Conservation (phyloP, 2,888 invertebrate species). For the Lordiphosa fenestrarum region DNA sequence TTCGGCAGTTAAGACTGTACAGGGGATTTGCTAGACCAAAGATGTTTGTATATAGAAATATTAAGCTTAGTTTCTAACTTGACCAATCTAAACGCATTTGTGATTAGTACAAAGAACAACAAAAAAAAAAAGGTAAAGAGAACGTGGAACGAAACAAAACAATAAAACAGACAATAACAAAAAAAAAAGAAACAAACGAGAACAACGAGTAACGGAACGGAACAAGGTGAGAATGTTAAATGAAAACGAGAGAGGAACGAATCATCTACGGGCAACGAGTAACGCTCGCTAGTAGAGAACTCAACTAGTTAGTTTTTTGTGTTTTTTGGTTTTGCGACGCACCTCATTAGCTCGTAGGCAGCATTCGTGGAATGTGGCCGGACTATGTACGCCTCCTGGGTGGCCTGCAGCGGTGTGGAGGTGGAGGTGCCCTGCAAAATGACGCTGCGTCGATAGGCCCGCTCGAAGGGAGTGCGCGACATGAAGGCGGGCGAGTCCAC, state of each 20-base stretch:
- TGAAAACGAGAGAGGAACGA: slow-evolving; percentile 19
- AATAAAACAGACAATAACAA: slow-evolving; percentile 10
- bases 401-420: slow-evolving; percentile 70
- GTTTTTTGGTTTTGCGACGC: slow-evolving; percentile 60
- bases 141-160: slow-evolving; percentile 25
- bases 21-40: too few species aligned
- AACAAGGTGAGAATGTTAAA: slow-evolving; percentile 21
- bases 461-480: slow-evolving; percentile 79
- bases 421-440: slow-evolving; percentile 60
- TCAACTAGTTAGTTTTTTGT: slow-evolving; percentile 18
- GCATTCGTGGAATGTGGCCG: slow-evolving; percentile 77
- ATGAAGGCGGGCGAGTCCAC: slow-evolving; percentile 73
- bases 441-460: slow-evolving; percentile 78
- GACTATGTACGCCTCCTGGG: slow-evolving; percentile 49
- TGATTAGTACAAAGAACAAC: slow-evolving; percentile 49
- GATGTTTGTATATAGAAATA: too few species aligned
- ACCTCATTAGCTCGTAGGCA: slow-evolving; percentile 77
- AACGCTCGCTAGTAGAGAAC: slow-evolving; percentile 21
- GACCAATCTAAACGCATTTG: slow-evolving; percentile 14
- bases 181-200: slow-evolving; percentile 15
- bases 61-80: not conserved
- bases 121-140: slow-evolving; percentile 8
- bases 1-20: too few species aligned
- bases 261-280: slow-evolving; percentile 26
- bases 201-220: slow-evolving; percentile 27